A percentile compares a stretch with the other conserved stretches of the same genome.
Evolutionary conservation across 2,113 vertebrate genomes (phyloP).

Genomic region (Lathamus discolor): DNA sequence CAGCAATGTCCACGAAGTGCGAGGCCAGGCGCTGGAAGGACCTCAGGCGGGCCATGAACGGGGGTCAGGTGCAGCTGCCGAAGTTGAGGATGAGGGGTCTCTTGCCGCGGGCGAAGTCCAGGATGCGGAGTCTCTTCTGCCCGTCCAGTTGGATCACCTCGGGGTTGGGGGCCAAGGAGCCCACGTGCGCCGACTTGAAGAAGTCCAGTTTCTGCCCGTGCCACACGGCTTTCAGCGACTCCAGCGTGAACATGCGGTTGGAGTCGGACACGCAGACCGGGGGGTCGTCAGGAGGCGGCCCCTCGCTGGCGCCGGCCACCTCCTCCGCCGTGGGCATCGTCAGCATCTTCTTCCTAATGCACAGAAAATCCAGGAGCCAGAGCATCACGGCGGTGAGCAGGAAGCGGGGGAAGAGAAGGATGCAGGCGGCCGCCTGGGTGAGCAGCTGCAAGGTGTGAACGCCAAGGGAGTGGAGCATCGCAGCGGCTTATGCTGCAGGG

Average conservation of each 20-base stretch:
- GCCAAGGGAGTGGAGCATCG: constrained; percentile 87
- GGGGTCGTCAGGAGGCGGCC: constrained; percentile 85
- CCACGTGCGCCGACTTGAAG: constrained; percentile 92
- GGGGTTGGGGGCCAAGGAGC: constrained; percentile 89
- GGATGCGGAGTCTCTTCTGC: constrained; percentile 79
- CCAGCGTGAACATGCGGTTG: constrained; percentile 94
- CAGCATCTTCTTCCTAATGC: constrained; percentile 91
- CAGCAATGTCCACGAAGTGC: constrained; percentile 92
- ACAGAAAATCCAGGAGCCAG: constrained; percentile 95
- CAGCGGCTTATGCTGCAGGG: constrained; percentile 57
- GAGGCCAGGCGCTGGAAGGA: constrained; percentile 91
- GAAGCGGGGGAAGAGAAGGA: constrained; percentile 95
- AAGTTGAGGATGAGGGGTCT: constrained; percentile 96
- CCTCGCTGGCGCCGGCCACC: constrained; percentile 34
- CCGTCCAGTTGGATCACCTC: constrained; percentile 90
- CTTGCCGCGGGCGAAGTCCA: constrained; percentile 88
- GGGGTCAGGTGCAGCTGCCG: constrained; percentile 99
- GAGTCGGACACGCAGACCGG: constrained; percentile 94
- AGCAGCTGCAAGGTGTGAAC: constrained; percentile 86
- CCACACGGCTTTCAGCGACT: constrained; percentile 96
- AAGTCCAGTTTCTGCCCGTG: constrained; percentile 96
- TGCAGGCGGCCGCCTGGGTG: constrained; percentile 88
- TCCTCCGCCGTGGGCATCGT: constrained; percentile 77
- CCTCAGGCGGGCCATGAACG: constrained; percentile 97
- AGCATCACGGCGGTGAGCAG: constrained; percentile 92